These are phyloP conservation scores for Theristicus caerulescens DNA, from an alignment of 2,113 vertebrate species.

Conservation along the genomic window DNA sequence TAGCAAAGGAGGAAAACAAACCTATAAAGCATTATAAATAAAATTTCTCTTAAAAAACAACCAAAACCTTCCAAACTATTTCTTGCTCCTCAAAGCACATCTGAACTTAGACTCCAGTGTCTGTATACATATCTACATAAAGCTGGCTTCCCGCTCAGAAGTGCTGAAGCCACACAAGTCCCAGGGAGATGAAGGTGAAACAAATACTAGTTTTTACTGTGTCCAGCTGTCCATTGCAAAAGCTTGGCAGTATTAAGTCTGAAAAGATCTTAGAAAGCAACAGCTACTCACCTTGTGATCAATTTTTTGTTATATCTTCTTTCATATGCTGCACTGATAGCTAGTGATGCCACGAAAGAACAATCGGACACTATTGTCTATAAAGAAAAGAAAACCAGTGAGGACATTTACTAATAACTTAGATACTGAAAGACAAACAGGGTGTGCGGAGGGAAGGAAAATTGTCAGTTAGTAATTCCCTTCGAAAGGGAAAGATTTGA, in stretches of 20 bases:
- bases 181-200: neutral
- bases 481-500: neutral
- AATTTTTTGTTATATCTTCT: slow-evolving; percentile 96
- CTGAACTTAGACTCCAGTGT: neutral
- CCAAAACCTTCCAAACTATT: neutral
- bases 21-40: neutral
- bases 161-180: neutral
- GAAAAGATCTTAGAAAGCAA: neutral
- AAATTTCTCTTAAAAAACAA: neutral
- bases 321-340: slow-evolving; percentile 97
- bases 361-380: slow-evolving; percentile 98
- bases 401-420: neutral
- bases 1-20: neutral
- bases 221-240: neutral
- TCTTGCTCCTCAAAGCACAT: neutral
- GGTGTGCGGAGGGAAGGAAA: neutral
- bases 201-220: neutral
- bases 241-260: neutral
- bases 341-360: slow-evolving; percentile 95
- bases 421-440: neutral
- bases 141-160: neutral
- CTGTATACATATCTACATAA: neutral
- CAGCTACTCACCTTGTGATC: slow-evolving; percentile 88
- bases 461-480: neutral
- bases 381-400: neutral